Percentiles rank a stretch among this genome's conserved stretches.
These are phyloP conservation scores for Hippopotamyrus pictus DNA, from an alignment of 2,797 vertebrate species.

Conservation along the genomic window DNA sequence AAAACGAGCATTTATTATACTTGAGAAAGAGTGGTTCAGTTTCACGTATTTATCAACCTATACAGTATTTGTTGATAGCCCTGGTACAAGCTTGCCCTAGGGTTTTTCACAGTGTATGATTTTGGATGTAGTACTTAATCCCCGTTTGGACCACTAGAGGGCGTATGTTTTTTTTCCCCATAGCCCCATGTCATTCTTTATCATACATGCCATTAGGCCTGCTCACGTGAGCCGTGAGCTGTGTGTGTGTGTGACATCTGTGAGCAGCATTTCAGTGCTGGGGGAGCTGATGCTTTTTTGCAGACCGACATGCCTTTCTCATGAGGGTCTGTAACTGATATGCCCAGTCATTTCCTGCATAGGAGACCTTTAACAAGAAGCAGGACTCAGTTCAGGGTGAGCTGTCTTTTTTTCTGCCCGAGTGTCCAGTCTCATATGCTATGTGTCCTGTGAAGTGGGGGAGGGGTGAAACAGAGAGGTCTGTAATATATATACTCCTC, in stretches of 20 bases:
- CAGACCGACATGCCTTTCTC: not conserved
- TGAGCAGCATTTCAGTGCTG: not conserved
- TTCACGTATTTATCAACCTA: not conserved
- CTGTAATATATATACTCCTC: not conserved
- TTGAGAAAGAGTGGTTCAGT: not conserved
- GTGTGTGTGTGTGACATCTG: not conserved
- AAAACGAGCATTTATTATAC: not conserved
- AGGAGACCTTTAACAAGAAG: not conserved
- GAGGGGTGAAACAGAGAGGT: not conserved
- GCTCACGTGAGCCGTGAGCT: not conserved
- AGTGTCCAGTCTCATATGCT: not conserved
- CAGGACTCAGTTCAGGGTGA: not conserved
- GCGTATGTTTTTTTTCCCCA: not conserved
- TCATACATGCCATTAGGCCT: not conserved
- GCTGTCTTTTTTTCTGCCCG: not conserved
- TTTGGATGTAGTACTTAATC: not conserved
- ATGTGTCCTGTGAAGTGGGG: not conserved
- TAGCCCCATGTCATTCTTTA: not conserved
- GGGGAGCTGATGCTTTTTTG: not conserved
- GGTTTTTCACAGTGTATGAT: not conserved
- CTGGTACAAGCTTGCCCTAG: not conserved
- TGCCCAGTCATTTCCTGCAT: not conserved
- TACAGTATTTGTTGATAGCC: not conserved
- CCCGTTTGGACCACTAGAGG: not conserved
- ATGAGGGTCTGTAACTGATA: not conserved